Conservation (phyloP, 1,140 invertebrate species). For the Diorhabda sublineata region DNA sequence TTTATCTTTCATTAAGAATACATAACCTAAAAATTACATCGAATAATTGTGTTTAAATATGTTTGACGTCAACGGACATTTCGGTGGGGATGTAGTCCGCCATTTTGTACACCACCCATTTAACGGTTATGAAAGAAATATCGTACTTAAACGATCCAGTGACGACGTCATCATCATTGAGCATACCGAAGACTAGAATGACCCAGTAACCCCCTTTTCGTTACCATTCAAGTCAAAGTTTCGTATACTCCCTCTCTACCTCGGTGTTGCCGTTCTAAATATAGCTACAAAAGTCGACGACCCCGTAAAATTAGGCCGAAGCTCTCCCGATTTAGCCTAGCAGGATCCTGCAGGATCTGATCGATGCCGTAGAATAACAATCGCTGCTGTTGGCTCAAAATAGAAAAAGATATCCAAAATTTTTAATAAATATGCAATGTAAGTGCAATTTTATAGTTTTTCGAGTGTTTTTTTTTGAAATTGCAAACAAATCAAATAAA, state of each 20-base stretch:
- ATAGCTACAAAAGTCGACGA: constrained; percentile 15
- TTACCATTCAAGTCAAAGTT: constrained; percentile 12
- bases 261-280: constrained; percentile 7
- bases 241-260: neutral
- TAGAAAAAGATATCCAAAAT: too few relatives aligned
- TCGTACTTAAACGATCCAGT: neutral
- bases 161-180: constrained; percentile 11
- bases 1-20: too few relatives aligned
- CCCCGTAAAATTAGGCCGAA: constrained; percentile 9
- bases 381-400: neutral
- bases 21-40: too few relatives aligned
- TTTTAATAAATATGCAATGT: too few relatives aligned
- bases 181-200: constrained; percentile 7
- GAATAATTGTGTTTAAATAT: neutral
- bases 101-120: neutral
- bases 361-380: constrained; percentile 10
- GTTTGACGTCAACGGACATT: neutral
- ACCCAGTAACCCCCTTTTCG: constrained; percentile 10
- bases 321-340: constrained; percentile 17
- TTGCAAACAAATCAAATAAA: too few relatives aligned
- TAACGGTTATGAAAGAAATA: neutral
- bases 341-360: constrained; percentile 12
- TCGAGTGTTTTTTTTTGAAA: too few relatives aligned
- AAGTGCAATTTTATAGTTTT: too few relatives aligned
- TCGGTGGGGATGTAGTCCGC: neutral